Percentiles rank a stretch among this genome's conserved stretches.
phyloP scores from a whole-genome alignment of 2,888 invertebrate species.

The Drosophila engyochracea region DNA sequence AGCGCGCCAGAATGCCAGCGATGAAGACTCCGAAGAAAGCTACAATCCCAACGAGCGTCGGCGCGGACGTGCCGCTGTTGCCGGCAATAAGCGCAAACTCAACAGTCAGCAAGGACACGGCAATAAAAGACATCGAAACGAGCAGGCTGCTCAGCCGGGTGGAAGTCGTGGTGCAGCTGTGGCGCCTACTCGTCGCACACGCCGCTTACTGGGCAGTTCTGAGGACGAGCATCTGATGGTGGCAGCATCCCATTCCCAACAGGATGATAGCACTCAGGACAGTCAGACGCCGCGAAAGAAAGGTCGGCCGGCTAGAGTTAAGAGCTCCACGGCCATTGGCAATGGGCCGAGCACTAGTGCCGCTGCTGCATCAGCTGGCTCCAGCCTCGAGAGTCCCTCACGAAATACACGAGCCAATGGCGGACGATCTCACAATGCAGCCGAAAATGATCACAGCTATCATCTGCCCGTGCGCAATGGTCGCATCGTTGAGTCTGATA shows the following conservation, averaged over 20 bases:
- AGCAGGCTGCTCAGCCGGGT: constrained; percentile 33
- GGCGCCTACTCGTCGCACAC: constrained; percentile 52
- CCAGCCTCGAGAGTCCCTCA: constrained; percentile 72
- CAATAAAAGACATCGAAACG: constrained; percentile 47
- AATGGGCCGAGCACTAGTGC: constrained; percentile 75
- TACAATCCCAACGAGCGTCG: constrained; percentile 86
- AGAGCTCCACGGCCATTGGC: constrained; percentile 34
- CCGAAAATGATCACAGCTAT: constrained; percentile 85
- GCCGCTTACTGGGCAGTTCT: constrained; percentile 68
- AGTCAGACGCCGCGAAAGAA: constrained; percentile 71
- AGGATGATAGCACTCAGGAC: constrained; percentile 82
- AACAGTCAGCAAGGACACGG: constrained; percentile 37
- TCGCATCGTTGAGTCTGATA: constrained; percentile 83
- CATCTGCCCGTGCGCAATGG: constrained; percentile 82
- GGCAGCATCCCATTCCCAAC: constrained; percentile 57
- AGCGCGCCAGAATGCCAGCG: constrained; percentile 56
- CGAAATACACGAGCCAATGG: constrained; percentile 78
- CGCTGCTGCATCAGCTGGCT: constrained; percentile 54
- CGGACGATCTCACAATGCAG: constrained; percentile 65
- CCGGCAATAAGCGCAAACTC: constrained; percentile 50
- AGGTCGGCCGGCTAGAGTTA: constrained; percentile 66
- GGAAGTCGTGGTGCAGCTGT: constrained; percentile 32
- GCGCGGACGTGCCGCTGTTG: constrained; percentile 47
- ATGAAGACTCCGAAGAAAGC: constrained; percentile 87
- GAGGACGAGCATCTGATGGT: constrained; percentile 66